A percentile compares a stretch with the other conserved stretches of the same genome.
phyloP scores from a whole-genome alignment of 2,888 invertebrate species.

The Trichacis sp. region DNA sequence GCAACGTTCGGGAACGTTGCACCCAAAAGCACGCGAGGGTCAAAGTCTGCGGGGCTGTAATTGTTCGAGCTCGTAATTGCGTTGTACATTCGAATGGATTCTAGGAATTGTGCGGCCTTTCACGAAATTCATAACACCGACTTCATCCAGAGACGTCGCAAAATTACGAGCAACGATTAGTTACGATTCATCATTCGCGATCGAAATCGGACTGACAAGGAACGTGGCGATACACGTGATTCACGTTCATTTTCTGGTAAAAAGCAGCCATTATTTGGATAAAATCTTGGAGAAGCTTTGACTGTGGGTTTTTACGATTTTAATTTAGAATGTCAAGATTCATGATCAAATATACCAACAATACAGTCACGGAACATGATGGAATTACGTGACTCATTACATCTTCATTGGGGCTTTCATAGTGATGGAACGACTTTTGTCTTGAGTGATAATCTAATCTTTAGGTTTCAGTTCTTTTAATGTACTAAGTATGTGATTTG shows the following conservation, averaged over 20 bases:
- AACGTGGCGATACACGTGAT: neutral
- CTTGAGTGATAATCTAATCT: no score
- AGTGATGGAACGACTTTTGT: conserved; percentile 16
- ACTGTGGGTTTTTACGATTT: neutral
- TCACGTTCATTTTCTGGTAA: neutral
- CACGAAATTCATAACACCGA: conserved; percentile 31
- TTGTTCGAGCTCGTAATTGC: conserved; percentile 39
- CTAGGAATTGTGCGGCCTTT: conserved; percentile 21
- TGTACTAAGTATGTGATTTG: no score
- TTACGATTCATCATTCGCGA: conserved; percentile 32
- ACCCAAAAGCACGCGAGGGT: conserved; percentile 37
- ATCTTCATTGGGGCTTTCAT: neutral
- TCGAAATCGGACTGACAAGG: neutral
- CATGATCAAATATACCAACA: neutral
- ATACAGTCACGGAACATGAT: neutral
- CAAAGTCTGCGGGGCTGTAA: conserved; percentile 35
- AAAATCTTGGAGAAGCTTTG: neutral
- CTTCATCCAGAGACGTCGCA: conserved; percentile 17
- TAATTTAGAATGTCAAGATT: neutral
- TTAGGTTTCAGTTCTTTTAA: no score
- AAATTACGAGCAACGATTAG: conserved; percentile 12
- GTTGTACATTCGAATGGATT: conserved; percentile 23
- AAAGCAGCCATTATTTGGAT: neutral
- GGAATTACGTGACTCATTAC: neutral
- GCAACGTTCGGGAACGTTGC: conserved; percentile 24